Evolutionary conservation across 2,113 vertebrate species (phyloP).

Genomic region (Felis catus): F.catus_Fca126_mat1.0 CM031420.1:88509501-88510000

Average conservation of each 20-base stretch:
- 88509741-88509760: not conserved
- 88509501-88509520: no score
- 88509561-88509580: no score
- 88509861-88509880: not conserved
- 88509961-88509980: not conserved
- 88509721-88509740: not conserved
- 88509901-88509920: not conserved
- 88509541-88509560: no score
- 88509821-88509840: not conserved
- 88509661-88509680: not conserved
- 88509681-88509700: not conserved
- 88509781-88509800: not conserved
- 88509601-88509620: not conserved
- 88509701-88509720: not conserved
- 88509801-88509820: not conserved
- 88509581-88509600: no score
- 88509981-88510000: not conserved
- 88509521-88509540: no score
- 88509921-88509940: not conserved
- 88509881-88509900: not conserved
- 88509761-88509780: not conserved
- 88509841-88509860: not conserved
- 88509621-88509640: not conserved
- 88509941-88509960: not conserved
- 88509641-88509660: not conserved